phyloP scores from a whole-genome alignment of 2,113 vertebrate species.

The Cheirogaleus medius region DNA sequence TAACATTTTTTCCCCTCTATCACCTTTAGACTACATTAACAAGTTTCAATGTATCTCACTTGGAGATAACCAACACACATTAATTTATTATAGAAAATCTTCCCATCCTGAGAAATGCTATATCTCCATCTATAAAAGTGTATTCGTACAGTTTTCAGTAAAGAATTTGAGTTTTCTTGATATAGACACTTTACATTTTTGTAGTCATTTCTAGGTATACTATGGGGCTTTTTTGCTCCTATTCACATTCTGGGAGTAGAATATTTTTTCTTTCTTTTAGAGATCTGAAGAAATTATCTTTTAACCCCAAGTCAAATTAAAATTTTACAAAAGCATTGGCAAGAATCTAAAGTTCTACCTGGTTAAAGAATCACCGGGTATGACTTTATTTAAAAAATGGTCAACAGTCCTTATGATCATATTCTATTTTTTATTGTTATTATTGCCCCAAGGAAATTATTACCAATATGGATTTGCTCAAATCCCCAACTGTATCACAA shows the following conservation, averaged over 20 bases:
- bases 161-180: not conserved
- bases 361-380: not conserved
- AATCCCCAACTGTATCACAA: not conserved
- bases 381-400: not conserved
- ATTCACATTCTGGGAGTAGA: not conserved
- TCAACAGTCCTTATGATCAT: not conserved
- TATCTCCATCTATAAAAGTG: not conserved
- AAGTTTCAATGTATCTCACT: not conserved
- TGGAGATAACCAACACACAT: not conserved
- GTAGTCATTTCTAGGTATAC: not conserved
- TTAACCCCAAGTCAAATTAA: not conserved
- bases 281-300: not conserved
- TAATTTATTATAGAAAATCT: not conserved
- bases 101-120: not conserved
- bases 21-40: not conserved
- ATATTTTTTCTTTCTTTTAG: not conserved
- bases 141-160: not conserved
- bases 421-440: not conserved
- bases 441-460: not conserved
- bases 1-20: no score
- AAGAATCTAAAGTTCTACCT: not conserved
- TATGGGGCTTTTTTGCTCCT: not conserved
- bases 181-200: not conserved
- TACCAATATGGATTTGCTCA: not conserved
- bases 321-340: not conserved